Conservation (phyloP, 2,797 vertebrate genomes). For the Ficedula albicollis region DNA sequence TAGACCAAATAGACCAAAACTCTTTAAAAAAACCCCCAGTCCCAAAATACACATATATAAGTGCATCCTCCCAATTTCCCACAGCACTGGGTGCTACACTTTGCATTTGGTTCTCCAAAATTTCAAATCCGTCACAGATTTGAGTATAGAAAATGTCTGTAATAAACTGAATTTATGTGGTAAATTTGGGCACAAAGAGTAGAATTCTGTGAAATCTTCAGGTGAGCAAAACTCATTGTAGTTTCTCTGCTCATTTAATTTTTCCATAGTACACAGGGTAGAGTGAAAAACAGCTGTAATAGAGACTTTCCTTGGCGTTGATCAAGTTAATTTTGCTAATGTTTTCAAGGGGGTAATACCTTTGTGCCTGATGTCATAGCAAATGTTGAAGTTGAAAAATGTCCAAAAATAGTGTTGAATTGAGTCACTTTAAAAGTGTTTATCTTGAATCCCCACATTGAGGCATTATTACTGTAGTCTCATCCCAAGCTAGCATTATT, state of each 20-base stretch:
- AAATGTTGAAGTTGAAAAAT: slow-evolving; percentile 18
- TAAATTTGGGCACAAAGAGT: background rate
- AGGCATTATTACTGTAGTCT: slow-evolving; percentile 30
- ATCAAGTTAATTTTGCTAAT: background rate
- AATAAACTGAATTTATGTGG: background rate
- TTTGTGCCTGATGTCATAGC: background rate
- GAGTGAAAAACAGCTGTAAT: background rate
- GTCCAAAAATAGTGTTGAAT: background rate
- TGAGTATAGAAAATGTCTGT: rapidly evolving
- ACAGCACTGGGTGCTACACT: background rate
- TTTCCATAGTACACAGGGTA: background rate
- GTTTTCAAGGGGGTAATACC: background rate
- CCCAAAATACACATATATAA: background rate
- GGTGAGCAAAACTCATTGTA: background rate
- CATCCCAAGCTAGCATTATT: slow-evolving; percentile 10
- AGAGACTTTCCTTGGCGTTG: background rate
- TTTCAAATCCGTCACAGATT: background rate
- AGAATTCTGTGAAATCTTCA: background rate
- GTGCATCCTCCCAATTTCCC: background rate
- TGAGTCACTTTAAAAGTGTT: slow-evolving; percentile 31
- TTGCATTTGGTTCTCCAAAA: background rate
- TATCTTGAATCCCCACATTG: slow-evolving; percentile 15
- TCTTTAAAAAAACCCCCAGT: rapidly evolving
- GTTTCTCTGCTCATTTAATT: background rate
- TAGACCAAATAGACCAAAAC: background rate